A percentile compares a stretch with the other conserved stretches of the same genome.
phyloP scores from a whole-genome alignment of 2,113 vertebrate species.

The Eudorcas thomsonii region DNA sequence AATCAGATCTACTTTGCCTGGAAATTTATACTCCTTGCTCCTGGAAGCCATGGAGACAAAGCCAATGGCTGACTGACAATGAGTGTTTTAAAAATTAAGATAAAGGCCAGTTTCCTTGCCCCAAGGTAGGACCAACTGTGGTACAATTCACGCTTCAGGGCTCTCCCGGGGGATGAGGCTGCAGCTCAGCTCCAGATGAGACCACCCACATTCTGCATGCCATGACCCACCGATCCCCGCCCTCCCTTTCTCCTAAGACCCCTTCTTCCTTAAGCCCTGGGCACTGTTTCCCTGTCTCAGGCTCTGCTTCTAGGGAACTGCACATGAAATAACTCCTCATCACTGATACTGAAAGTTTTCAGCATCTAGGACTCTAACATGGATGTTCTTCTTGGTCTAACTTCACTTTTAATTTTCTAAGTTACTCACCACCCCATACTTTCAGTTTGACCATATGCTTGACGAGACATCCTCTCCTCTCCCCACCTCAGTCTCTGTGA shows the following conservation, averaged over 20 bases:
- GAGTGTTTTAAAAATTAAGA: neutral
- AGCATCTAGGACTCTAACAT: neutral
- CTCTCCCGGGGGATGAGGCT: neutral
- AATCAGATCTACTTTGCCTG: neutral
- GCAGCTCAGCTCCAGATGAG: neutral
- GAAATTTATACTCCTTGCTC: neutral
- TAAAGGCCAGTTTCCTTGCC: neutral
- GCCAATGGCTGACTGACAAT: neutral
- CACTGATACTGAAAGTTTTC: neutral
- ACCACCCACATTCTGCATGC: neutral
- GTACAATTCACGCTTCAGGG: neutral
- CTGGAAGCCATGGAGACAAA: neutral
- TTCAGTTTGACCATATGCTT: conserved; percentile 33
- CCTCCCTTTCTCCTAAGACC: neutral
- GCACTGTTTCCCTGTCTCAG: neutral
- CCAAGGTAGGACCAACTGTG: neutral
- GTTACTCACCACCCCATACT: neutral
- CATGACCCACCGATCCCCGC: neutral
- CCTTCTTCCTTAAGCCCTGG: neutral
- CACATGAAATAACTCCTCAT: neutral
- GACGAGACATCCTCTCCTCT: conserved; percentile 27
- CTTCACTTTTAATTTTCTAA: neutral
- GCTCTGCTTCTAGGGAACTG: neutral
- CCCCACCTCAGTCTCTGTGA: neutral
- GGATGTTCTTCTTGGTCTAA: neutral